Base-by-base conservation (phyloP, 2,113 vertebrate genomes). In the Alces alces region DNA sequence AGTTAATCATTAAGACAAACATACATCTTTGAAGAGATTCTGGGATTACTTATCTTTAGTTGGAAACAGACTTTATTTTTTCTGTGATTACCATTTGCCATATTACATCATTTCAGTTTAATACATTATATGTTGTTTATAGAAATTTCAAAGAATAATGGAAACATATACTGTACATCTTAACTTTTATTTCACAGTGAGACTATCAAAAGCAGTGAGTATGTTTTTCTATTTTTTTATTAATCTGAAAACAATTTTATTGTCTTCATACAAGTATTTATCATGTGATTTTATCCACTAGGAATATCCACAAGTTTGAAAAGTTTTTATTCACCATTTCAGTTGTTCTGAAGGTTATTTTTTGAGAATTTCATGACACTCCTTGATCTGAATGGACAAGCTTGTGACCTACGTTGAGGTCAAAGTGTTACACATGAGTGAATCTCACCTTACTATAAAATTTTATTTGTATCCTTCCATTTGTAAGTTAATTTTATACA, bases 61-160 rank as follows among this genome's bases (percentile, higher is more conserved):
- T 97, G 89, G 61, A 97, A 98, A 91, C 33, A 91, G 6, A 83
- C 93, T 97, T 94, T 23, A 45, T 80, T 95, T 96, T 89, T 98
- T 96, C 78, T 96, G 39, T 96, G 94, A 94, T 76, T 86, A 83
- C 64, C 2, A 91, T 95, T 98, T 96, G 13, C 33, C 57, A 76
- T 89, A 70, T 95, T 73, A 7, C 23, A 76, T 52, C 91, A 96
- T 17, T 95, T 97, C 84, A 96, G 23, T 82, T 58, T 58, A 93
- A 97, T 57, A 97, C 57, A 93, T 86, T 61, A 86, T 92, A 83
- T 58, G 7, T 36, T 73, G 64, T 97, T 97, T 96, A 90, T n/a
- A 93, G 95, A 15, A 4, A 86, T 55, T 97, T 92, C 47, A 88
- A 97, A 93, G 12, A 8, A 30, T 12, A 61, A 52, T 90, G 33